Percentiles rank a stretch among this genome's conserved stretches.
phyloP scores from a whole-genome alignment of 1,140 invertebrate species.

The Tribolium castaneum region DNA sequence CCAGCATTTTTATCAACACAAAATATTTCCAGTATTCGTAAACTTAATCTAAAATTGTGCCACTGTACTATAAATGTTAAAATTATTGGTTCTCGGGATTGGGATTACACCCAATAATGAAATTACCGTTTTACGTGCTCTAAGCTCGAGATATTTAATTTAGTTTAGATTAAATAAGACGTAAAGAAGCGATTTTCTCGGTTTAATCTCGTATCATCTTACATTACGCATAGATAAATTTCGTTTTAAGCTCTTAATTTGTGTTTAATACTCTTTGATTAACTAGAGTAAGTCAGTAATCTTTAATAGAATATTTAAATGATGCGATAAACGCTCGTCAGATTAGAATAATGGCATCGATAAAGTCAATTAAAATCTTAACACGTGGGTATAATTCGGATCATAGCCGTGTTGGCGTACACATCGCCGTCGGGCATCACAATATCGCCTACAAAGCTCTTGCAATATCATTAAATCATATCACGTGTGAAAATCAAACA shows the following conservation, averaged over 20 bases:
- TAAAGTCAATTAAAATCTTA: conserved; percentile 56
- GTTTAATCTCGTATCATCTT: background rate
- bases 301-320: conserved; percentile 51
- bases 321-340: conserved; percentile 52
- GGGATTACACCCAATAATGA: too few species aligned
- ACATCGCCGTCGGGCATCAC: conserved; percentile 9
- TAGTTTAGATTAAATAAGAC: background rate
- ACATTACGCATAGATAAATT: conserved; percentile 2
- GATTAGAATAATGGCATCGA: conserved; percentile 56
- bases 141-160: background rate
- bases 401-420: conserved; percentile 38
- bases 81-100: background rate
- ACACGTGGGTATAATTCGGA: conserved; percentile 49
- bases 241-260: conserved; percentile 10
- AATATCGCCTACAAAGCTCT: conserved; percentile 26
- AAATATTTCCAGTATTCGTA: background rate
- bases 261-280: conserved; percentile 5
- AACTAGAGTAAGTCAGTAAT: conserved; percentile 26
- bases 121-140: background rate
- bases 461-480: conserved; percentile 31
- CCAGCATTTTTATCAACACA: too few species aligned
- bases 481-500: conserved; percentile 30
- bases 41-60: background rate
- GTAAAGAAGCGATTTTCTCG: background rate
- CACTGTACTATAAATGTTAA: too few species aligned